phyloP scores from a whole-genome alignment of 2,797 vertebrate genomes.

The Takifugu rubripes region DNA sequence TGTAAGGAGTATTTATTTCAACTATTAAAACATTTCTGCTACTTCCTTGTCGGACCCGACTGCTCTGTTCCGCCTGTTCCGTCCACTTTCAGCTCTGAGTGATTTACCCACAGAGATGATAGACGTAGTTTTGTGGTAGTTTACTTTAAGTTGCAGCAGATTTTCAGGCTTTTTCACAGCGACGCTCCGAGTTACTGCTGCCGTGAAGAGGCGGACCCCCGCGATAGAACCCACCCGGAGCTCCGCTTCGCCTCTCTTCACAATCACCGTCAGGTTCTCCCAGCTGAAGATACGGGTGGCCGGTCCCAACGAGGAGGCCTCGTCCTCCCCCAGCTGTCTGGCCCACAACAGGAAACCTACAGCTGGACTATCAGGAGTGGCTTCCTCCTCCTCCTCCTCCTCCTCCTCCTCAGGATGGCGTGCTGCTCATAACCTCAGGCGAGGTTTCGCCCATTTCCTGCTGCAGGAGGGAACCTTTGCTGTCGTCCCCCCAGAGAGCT shows the following conservation, averaged over 20 bases:
- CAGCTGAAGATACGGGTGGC: too few relatives aligned
- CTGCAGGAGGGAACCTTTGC: constrained; percentile 74
- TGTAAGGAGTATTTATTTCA: constrained; percentile 99
- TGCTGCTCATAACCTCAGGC: constrained; percentile 82
- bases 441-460: constrained; percentile 93
- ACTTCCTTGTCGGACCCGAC: constrained; percentile 36
- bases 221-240: too few relatives aligned
- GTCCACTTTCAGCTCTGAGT: neutral
- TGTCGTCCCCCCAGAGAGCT: constrained; percentile 60
- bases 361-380: constrained; percentile 86
- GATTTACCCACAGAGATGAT: too few relatives aligned
- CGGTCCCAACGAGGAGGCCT: too few relatives aligned
- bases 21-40: constrained; percentile 95
- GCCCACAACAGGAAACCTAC: constrained; percentile 92
- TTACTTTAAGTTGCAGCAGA: too few relatives aligned
- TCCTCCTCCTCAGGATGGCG: constrained; percentile 70
- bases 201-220: too few relatives aligned
- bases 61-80: neutral
- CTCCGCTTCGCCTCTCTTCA: too few relatives aligned
- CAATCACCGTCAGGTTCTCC: too few relatives aligned
- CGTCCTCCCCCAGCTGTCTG: constrained; percentile 40
- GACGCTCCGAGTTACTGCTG: too few relatives aligned
- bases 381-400: constrained; percentile 74
- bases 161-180: too few relatives aligned
- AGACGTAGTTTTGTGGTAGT: too few relatives aligned